Percentiles rank a stretch among this genome's conserved stretches.
These are phyloP conservation scores for Ceyx cyanopectus DNA, from an alignment of 2,113 vertebrate genomes.

Conservation along the genomic window DNA sequence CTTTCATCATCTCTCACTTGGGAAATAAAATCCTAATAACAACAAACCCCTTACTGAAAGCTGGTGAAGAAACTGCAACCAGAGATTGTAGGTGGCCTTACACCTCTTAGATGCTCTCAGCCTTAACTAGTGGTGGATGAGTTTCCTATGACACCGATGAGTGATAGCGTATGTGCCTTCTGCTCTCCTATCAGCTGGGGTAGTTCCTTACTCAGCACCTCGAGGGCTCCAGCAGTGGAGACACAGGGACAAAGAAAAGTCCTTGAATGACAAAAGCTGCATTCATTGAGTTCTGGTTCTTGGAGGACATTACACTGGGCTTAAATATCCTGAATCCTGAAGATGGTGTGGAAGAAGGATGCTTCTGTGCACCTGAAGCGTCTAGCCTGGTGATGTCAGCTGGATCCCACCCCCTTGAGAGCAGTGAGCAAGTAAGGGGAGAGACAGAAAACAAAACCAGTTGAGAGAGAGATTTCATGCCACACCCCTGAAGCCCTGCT, in stretches of 20 bases:
- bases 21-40: neutral
- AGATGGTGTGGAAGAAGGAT: neutral
- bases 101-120: neutral
- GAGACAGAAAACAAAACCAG: neutral
- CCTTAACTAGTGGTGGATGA: neutral
- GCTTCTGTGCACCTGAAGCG: neutral
- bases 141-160: neutral
- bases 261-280: neutral
- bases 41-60: neutral
- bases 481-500: neutral
- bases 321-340: neutral
- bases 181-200: slow-evolving; percentile 9
- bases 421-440: neutral
- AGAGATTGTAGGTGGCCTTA: neutral
- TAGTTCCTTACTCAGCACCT: neutral
- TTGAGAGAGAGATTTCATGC: neutral
- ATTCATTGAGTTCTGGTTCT: neutral
- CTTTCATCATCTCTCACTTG: neutral
- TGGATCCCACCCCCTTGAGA: neutral
- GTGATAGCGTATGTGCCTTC: neutral
- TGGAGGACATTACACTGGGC: neutral
- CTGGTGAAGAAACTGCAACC: neutral
- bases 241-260: neutral
- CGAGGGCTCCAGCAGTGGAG: neutral
- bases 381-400: neutral